Evolutionary conservation across 2,888 invertebrate genomes (phyloP), one percentile per base, ranked within the genome.

Genomic region (Latrodectus elegans): DNA sequence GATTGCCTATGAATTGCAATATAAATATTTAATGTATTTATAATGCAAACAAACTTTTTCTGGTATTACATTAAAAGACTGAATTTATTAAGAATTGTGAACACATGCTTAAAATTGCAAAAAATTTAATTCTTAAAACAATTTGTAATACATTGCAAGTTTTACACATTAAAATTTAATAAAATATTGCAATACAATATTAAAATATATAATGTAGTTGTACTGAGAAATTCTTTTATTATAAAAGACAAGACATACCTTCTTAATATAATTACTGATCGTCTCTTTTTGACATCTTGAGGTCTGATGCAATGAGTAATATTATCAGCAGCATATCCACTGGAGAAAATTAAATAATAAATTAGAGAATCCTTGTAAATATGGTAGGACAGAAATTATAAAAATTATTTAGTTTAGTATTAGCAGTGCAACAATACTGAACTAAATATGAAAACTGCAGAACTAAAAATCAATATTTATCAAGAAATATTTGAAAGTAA

Each of bases 251-350:
- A 12, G 51, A 71, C n/a, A 90, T 89, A 92, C 92, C 92, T 92
- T 90, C 94, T 91, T n/a, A 94, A 90, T 89, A 94, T 92, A 81
- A 94, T 93, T 22, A 93, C 94, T 68, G 93, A 93, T 89, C 94
- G 91, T 83, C 93, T 91, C 71, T 91, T 90, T n/a, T 92, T 92
- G 52, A 93, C 92, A 91, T 94, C 94, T 90, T 94, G 92, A 49
- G 94, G 94, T 89, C 94, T 91, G 26, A 94, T 92, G 91, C 94
- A 94, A 90, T 94, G 94, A 14, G 94, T 94, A 15, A 94, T 93
- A 83, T 92, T 92, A 91, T 94, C 93, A 17, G 94, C 94, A 78
- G 94, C 93, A 92, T 92, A 94, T 17, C 93, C 94, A 92, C 93
- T 94, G 91, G 38, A 6, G 38, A 83, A 92, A 92, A 78, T 89